Evolutionary conservation across 1,140 invertebrate genomes (phyloP).

Genomic region (Coboldia fuscipes): DNA sequence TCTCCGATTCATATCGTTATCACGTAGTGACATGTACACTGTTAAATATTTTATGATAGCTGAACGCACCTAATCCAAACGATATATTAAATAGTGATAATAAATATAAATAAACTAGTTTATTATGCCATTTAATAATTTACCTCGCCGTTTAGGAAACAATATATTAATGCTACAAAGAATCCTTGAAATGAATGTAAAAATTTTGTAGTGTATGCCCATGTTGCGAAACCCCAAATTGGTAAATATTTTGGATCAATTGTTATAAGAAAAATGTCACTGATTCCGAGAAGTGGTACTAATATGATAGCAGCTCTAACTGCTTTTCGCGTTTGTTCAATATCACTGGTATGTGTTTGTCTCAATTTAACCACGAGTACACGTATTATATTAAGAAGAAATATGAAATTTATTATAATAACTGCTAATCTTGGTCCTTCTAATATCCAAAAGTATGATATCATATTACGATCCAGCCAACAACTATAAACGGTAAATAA

Average conservation of each 20-base stretch:
- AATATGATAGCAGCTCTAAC: constrained; percentile 57
- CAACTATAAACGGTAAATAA: constrained; percentile 29
- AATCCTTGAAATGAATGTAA: constrained; percentile 71
- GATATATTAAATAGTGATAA: too few species aligned
- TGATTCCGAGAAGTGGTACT: constrained; percentile 60
- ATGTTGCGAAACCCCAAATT: constrained; percentile 49
- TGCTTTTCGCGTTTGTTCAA: constrained; percentile 62
- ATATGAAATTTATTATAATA: constrained; percentile 66
- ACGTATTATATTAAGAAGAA: constrained; percentile 65
- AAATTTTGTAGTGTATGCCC: constrained; percentile 62
- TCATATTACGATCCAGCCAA: constrained; percentile 69
- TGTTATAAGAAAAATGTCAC: constrained; percentile 51
- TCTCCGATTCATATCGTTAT: too few species aligned
- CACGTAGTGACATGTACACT: too few species aligned
- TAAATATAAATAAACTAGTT: too few species aligned
- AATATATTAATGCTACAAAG: constrained; percentile 66
- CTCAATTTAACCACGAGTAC: constrained; percentile 64
- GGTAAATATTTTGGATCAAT: constrained; percentile 38
- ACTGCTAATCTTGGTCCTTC: constrained; percentile 60
- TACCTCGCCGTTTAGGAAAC: constrained; percentile 77
- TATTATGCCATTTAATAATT: constrained; percentile 8
- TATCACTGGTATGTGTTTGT: constrained; percentile 52
- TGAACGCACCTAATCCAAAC: too few species aligned
- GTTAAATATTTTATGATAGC: too few species aligned
- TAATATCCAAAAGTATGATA: constrained; percentile 64